phyloP scores from a whole-genome alignment of 2,888 invertebrate genomes.

The Rhogogaster chlorosoma region DNA sequence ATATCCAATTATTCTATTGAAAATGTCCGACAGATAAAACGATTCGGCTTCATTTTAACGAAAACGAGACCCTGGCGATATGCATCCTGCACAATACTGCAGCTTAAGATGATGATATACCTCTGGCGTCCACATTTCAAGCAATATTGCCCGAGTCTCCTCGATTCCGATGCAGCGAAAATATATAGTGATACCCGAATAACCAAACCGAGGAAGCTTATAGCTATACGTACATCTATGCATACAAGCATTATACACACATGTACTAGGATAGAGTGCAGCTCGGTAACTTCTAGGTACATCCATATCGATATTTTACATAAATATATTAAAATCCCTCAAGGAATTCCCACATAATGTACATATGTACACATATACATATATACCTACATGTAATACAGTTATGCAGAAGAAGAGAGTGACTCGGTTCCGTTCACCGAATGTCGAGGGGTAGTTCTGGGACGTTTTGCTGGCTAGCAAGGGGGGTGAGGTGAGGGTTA shows the following conservation, averaged over 20 bases:
- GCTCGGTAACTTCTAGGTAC: not conserved
- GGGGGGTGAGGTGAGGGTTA: conserved; percentile 19
- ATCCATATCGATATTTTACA: conserved; percentile 1
- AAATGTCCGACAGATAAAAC: not conserved
- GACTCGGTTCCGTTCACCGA: conserved; percentile 46
- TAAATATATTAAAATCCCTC: conserved; percentile 38
- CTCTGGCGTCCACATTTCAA: conserved; percentile 2
- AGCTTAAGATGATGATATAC: not conserved
- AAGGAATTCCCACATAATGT: not conserved
- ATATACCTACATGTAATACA: not conserved
- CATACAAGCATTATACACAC: not conserved
- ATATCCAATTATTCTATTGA: not conserved
- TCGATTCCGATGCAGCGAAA: not conserved
- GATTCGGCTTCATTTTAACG: not conserved
- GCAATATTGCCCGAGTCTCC: conserved; percentile 22
- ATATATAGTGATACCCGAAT: conserved; percentile 1
- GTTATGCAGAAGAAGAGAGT: conserved; percentile 22
- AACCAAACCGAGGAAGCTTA: not conserved
- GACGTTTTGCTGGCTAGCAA: not conserved
- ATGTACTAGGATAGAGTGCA: not conserved
- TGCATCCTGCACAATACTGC: not conserved
- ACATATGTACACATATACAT: not conserved
- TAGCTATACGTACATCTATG: not conserved
- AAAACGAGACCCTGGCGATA: not conserved
- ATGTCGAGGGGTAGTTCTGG: conserved; percentile 8